These are phyloP conservation scores for Chrysolina americana DNA, from an alignment of 2,888 invertebrate species.

Conservation along the genomic window DNA sequence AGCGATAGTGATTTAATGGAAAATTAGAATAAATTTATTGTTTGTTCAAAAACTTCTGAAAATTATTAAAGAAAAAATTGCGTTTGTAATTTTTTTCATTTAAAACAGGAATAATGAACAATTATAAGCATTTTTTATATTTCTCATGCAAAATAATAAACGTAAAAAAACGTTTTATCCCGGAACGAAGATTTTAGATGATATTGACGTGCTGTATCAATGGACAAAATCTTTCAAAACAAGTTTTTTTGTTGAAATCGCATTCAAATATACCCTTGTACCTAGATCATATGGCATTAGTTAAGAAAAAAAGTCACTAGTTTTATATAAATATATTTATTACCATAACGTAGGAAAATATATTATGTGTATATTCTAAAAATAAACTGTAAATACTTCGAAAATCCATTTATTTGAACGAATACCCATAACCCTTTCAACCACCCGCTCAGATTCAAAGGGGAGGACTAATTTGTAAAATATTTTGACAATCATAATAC, in stretches of 20 bases:
- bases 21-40: too few species aligned
- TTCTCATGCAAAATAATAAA: too few species aligned
- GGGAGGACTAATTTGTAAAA: conserved; percentile 50
- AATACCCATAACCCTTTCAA: conserved; percentile 35
- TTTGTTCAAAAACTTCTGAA: too few species aligned
- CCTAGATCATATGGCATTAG: background rate
- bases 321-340: conserved; percentile 24
- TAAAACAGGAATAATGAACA: too few species aligned
- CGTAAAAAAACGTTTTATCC: too few species aligned
- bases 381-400: conserved; percentile 29
- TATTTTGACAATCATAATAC: conserved; percentile 57
- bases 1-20: too few species aligned
- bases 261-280: background rate
- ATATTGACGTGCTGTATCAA: background rate
- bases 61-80: too few species aligned
- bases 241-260: background rate
- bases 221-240: background rate
- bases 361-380: conserved; percentile 22
- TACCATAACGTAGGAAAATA: conserved; percentile 12
- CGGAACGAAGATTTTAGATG: too few species aligned
- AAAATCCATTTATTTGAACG: conserved; percentile 2
- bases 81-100: too few species aligned
- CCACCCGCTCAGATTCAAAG: conserved; percentile 38
- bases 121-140: too few species aligned
- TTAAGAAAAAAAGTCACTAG: conserved; percentile 17